Evolutionary conservation across 1,140 invertebrate genomes (phyloP), one percentile per base, ranked within the genome.

Genomic region (Holotrichia oblita): DNA sequence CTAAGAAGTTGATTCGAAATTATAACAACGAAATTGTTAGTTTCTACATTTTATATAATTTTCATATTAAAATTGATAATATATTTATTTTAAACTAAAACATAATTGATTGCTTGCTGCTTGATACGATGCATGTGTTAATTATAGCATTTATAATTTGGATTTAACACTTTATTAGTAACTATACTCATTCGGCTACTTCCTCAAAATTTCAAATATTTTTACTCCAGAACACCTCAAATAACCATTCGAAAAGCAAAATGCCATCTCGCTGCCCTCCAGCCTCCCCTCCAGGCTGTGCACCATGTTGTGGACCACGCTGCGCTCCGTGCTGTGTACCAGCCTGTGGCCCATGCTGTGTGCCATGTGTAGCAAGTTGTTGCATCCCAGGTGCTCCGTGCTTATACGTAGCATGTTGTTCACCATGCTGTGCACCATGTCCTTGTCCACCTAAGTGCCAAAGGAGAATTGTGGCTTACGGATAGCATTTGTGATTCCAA

Each of bases 401-500:
- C 27, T 20, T 69, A 2, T 69, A 27, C 61, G 20, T 69, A 22
- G 24, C 61, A 7, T 27, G 41, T 74, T 74, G 41, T n/a, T 12
- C 41, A 6, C 73, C 73, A 22, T 74, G 73, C 17, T 74, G 73
- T 22, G 73, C 73, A 74, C 73, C 73, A 74, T 74, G 34, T 41
- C 40, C 34, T 17, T 74, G 34, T 44, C 34, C 34, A 41, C 17
- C 34, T 24, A 74, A 41, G 27, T 34, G 27, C 27, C 4, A 4
- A 34, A 34, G 27, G 4, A 34, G 27, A 34, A 34, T 34, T 34
- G 27, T 4, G 4, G 4, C 27, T 34, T 34, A 34, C 4, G 4
- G 4, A 34, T 34, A 4, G 27, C 1, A 34, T 34, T 34, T 34
- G 27, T 4, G 27, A 34, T 34, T 34, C 2, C 27, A 34, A 34